Conservation (phyloP, 2,113 vertebrate genomes). For the Mesoclemmys tuberculata region DNA sequence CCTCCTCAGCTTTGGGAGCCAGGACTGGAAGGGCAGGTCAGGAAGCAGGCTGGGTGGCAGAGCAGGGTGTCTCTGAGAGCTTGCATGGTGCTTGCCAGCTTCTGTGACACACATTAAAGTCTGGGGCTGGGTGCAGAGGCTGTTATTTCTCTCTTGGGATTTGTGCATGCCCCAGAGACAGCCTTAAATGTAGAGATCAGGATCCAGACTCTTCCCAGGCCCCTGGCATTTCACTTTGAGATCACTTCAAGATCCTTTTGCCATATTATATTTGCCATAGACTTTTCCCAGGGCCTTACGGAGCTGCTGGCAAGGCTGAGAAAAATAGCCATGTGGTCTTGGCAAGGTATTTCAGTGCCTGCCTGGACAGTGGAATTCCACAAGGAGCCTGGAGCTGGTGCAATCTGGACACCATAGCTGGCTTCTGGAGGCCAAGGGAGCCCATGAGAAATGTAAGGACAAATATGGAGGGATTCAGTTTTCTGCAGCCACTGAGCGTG, state of each 20-base stretch:
- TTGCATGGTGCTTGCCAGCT: background rate
- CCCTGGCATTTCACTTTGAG: background rate
- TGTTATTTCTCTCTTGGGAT: conserved; percentile 52
- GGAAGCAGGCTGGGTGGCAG: conserved; percentile 39
- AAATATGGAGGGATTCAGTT: background rate
- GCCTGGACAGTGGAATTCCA: background rate
- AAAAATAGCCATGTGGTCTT: background rate
- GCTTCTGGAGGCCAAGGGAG: background rate
- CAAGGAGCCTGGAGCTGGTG: background rate
- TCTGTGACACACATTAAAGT: conserved; percentile 2
- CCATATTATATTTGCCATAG: background rate
- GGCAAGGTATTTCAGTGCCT: background rate
- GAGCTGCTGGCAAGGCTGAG: background rate
- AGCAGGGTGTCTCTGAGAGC: conserved; percentile 54
- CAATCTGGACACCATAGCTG: background rate
- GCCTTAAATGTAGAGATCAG: background rate
- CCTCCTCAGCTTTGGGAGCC: conserved; percentile 24
- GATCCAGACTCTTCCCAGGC: background rate
- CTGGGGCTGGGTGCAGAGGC: conserved; percentile 18
- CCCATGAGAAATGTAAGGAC: background rate
- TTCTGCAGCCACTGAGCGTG: background rate
- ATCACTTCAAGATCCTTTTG: background rate
- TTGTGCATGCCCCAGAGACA: conserved; percentile 24
- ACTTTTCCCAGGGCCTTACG: background rate
- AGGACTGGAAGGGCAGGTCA: conserved; percentile 55